Percentiles rank a stretch among this genome's conserved stretches.
These are phyloP conservation scores for Phenganax subtilis DNA, from an alignment of 92 coral and sea anemone species.

Conservation along the genomic window DNA sequence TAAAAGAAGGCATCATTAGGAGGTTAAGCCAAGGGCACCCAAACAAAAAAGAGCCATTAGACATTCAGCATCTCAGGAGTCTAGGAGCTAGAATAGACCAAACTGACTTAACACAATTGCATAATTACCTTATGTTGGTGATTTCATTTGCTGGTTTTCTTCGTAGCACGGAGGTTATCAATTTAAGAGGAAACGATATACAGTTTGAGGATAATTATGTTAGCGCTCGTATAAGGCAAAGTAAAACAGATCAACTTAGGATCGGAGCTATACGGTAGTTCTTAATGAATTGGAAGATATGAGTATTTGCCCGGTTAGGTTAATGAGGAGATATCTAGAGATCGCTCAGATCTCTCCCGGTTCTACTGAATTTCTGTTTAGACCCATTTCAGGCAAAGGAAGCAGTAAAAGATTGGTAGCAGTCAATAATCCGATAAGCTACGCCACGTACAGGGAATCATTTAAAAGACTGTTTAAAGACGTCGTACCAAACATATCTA, in stretches of 20 bases:
- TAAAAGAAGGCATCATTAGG: no score
- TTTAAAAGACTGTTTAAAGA: conserved; percentile 37
- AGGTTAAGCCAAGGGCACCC: no score
- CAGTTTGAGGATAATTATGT: conserved; percentile 24
- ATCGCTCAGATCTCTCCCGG: conserved; percentile 27
- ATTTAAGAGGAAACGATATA: conserved; percentile 32
- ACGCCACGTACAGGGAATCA: conserved; percentile 41
- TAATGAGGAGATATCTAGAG: conserved; percentile 30
- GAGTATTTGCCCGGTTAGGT: conserved; percentile 13
- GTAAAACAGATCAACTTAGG: conserved; percentile 27
- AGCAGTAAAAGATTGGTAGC: conserved; percentile 26
- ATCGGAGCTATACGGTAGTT: conserved; percentile 8
- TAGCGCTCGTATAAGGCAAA: conserved; percentile 26
- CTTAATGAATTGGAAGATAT: background rate
- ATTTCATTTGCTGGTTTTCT: background rate
- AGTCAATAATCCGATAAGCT: background rate
- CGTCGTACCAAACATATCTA: conserved; percentile 40
- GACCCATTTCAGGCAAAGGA: conserved; percentile 31
- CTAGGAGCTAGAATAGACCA: no score
- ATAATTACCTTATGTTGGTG: no score
- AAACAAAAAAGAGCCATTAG: no score
- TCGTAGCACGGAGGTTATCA: background rate
- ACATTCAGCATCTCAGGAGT: no score
- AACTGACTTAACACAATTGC: no score
- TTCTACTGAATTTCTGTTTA: conserved; percentile 33